Base-by-base conservation (phyloP, 2,113 vertebrate species). In the Macquaria ambigua region DNA sequence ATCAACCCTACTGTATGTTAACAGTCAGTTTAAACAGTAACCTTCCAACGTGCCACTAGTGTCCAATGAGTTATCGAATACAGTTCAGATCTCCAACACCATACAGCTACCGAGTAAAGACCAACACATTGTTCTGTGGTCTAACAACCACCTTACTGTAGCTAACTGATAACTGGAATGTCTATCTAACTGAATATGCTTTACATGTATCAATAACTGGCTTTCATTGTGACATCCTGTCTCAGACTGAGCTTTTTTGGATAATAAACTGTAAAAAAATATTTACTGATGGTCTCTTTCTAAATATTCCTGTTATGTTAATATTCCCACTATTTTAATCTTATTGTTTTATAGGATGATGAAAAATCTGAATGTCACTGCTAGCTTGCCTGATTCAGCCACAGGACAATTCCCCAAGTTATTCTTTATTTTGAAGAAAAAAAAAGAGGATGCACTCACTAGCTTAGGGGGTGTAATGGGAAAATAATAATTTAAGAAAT, bases 21-120 rank as follows among this genome's bases (percentile, higher is more conserved):
- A 48, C 23, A 1, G 34, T 5, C 75, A 79, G 56, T 72, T 72
- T 25, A 55, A 74, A 84, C 21, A 18, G 23, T 12, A 18, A 62
- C 14, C 64, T 53, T 59, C 70, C 18, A 28, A 43, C 50, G 64
- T 59, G 28, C 1, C 15, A 37, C 8, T 0, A 1, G 25, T 12
- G 20, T 77, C 12, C 7, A 52, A 39, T 28, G 6, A 56, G 14
- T 43, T 43, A 53, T 53, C 48, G 8, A 43, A 67, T 21, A 28
- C 7, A 21, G 50, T 16, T 68, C 75, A 41, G 75, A 28, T 28
- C 15, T 56, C 50, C 18, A 25, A 23, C 4, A 46, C 7, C 39
- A 10, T 5, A 21, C 62, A 77, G 62, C 34, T 16, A 43, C 37
- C 46, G 25, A 61, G 21, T 39, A 31, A 43, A 8, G 31, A 62